Evolutionary conservation across 2,113 vertebrate species (phyloP), one percentile per base, ranked within the genome.

Genomic region (Grammomys surdaster): DNA sequence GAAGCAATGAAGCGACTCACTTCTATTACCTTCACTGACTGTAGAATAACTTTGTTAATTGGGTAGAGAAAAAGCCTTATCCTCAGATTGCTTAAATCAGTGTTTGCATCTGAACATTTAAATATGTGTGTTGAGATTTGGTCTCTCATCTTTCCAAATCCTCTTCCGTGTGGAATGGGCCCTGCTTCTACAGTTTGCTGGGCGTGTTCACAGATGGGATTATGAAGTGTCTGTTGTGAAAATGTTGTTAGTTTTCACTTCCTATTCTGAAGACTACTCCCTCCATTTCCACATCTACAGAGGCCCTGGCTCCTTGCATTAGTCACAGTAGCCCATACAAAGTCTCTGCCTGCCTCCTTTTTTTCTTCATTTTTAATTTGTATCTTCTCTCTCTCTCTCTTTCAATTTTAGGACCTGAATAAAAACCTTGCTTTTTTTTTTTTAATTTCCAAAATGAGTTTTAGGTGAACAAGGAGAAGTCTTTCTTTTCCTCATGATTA

Each of bases 91-190:
- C 28, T 88, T 78, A 40, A n/a, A 46, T 93, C 24, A 16, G 3
- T 76, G 4, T 70, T 60, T 60, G 20, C 43, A 10, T 6, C 12
- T 63, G 69, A 31, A 46, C 13, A 4, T 43, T 82, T 46, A 48
- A 40, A 13, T 43, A 10, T 22, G 5, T 70, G 36, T 54, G 48
- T 17, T 70, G 19, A 40, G 31, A 56, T 60, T 31, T 7, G 3
- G 6, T 14, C 14, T 48, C 88, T 36, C 9, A 40, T 73, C 17
- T 73, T 75, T 48, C 5, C 26, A 48, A 0, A 11, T 7, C 14
- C 17, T 28, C 1, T 28, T 43, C 7, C 2, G 3, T 33, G 22
- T 0, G 0, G 58, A 7, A 11, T 1, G 33, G 0, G 65, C 5
- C 1, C 19, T 43, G 1, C 19, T 26, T 22, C 10, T 46, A 28